These are phyloP conservation scores for Etheostoma perlongum DNA, from an alignment of 2,797 vertebrate species.

Conservation along the genomic window DNA sequence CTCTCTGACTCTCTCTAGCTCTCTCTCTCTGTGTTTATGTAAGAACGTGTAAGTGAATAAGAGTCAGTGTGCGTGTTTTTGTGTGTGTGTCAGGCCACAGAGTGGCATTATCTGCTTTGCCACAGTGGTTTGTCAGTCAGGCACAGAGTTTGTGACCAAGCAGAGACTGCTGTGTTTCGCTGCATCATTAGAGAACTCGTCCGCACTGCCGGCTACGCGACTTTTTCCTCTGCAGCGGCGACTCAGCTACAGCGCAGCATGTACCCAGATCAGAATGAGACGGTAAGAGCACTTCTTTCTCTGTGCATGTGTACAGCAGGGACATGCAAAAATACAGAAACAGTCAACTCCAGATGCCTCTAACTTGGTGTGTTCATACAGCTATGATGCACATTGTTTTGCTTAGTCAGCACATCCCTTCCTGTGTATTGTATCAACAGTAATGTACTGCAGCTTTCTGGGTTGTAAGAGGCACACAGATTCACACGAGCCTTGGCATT, in stretches of 20 bases:
- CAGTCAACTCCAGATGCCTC: neutral
- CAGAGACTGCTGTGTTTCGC: slow-evolving; percentile 41
- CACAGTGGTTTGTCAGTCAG: slow-evolving; percentile 66
- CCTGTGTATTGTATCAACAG: neutral
- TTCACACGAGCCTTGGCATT: slow-evolving; percentile 10
- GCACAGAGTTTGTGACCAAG: slow-evolving; percentile 53
- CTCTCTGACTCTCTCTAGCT: slow-evolving; percentile 26
- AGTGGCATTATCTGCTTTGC: slow-evolving; percentile 54
- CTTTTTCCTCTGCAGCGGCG: slow-evolving; percentile 53
- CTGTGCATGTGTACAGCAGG: slow-evolving; percentile 13
- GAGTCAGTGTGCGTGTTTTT: slow-evolving; percentile 33
- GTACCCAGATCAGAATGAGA: slow-evolving; percentile 75
- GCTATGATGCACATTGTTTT: slow-evolving; percentile 3
- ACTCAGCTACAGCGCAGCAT: slow-evolving; percentile 66
- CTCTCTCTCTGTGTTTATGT: slow-evolving; percentile 59
- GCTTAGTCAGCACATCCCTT: slow-evolving; percentile 42
- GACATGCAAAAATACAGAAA: neutral
- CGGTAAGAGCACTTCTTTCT: slow-evolving; percentile 67
- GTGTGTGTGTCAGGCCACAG: slow-evolving; percentile 17
- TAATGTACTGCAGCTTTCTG: slow-evolving; percentile 9
- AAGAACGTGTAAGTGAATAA: slow-evolving; percentile 61
- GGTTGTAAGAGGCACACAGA: slow-evolving; percentile 4
- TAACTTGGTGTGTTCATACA: neutral
- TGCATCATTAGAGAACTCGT: slow-evolving; percentile 38
- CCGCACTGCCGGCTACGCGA: slow-evolving; percentile 44